These are phyloP conservation scores for Sceliomorpha sp. DNA, from an alignment of 2,888 invertebrate species.

Conservation along the genomic window DNA sequence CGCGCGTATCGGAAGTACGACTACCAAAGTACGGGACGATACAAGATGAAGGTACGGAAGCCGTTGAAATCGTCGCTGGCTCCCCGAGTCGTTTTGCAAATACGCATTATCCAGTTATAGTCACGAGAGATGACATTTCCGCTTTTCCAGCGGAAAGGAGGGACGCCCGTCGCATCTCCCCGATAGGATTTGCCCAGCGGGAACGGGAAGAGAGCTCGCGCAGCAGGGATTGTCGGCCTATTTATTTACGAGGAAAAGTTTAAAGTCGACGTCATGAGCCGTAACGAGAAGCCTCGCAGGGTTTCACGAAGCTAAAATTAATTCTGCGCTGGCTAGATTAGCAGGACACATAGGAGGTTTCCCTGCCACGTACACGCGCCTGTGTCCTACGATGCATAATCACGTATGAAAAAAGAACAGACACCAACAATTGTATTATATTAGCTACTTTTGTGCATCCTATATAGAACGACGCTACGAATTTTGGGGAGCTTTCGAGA, in stretches of 20 bases:
- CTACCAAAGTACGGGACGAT: background rate
- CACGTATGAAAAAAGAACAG: conserved; percentile 40
- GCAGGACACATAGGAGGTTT: conserved; percentile 69
- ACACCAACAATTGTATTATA: conserved; percentile 7
- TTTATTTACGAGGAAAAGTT: conserved; percentile 63
- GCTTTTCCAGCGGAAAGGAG: conserved; percentile 27
- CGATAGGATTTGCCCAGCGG: conserved; percentile 35
- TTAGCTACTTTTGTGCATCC: no score
- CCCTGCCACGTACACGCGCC: conserved; percentile 56
- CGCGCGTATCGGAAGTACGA: no score
- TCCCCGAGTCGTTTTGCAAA: conserved; percentile 19
- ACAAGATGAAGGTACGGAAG: conserved; percentile 17
- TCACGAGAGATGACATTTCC: conserved; percentile 37
- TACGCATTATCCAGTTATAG: conserved; percentile 40
- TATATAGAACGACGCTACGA: no score
- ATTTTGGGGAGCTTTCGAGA: no score
- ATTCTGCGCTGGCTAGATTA: conserved; percentile 71
- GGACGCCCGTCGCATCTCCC: conserved; percentile 11
- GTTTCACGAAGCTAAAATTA: conserved; percentile 72
- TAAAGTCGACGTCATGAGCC: conserved; percentile 50
- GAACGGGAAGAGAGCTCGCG: conserved; percentile 23
- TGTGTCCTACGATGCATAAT: conserved; percentile 50
- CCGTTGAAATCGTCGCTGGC: conserved; percentile 21
- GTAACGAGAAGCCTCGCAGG: conserved; percentile 61
- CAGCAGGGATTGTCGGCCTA: conserved; percentile 53